Base-by-base conservation (phyloP, 2,888 invertebrate genomes). In the Eupithecia tripunctaria region DNA sequence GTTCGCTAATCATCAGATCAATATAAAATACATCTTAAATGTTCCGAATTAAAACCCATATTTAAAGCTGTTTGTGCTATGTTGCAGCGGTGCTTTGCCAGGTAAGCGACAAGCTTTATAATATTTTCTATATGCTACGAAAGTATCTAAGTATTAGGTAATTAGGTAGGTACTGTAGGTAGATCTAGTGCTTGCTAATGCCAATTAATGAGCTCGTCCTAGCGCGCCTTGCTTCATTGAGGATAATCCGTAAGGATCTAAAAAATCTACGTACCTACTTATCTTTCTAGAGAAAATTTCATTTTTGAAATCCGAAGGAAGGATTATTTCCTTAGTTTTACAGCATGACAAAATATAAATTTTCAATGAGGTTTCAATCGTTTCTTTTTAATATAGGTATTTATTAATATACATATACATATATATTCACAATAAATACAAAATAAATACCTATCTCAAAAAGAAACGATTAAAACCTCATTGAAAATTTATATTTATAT, bases 191-290 rank as follows among this genome's bases (percentile, higher is more conserved):
- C 60, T 71, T 63, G 47, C 21, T 63, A 56, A 47, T 10, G 8
- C n/a, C 80, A 77, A 82, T 82, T 86, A 86, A 87, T 87, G 85
- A 87, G 81, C 82, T 81, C 82, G 79, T 76, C 81, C 81, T 81
- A 81, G 84, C 82, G 84, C 82, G 80, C 71, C 78, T 76, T 78
- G 77, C 77, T 77, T 79, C 73, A 75, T 79, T 77, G 73, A 76
- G 78, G 79, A 81, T 82, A 79, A 81, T 79, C 78, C 78, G 66
- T 32, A 36, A 62, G 62, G n/a, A n/a, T 32, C 32, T 32, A 32
- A 15, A 62, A 62, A 62, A 62, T 36, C 36, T n/a, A 7, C 18
- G 12, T 25, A 51, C 18, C 21, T 25, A 51, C 51, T 51, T 51
- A 51, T 21, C 21, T 51, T 51, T 25, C 21, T 25, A 51, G 21